A percentile compares a stretch with the other conserved stretches of the same genome.
These are phyloP conservation scores for Agrotis segetum DNA, from an alignment of 2,888 invertebrate species.

Conservation along the genomic window DNA sequence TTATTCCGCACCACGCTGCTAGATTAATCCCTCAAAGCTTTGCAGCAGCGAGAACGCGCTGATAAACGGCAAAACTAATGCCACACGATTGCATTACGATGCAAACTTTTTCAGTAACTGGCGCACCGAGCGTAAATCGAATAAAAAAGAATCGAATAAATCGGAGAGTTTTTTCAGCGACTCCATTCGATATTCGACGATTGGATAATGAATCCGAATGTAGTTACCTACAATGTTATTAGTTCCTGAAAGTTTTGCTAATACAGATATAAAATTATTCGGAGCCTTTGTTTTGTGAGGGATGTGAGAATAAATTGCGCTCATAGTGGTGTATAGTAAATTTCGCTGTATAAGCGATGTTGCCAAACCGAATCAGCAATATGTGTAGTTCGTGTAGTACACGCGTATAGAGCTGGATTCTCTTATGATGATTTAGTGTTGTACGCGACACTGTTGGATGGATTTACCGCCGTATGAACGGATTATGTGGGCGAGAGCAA, in stretches of 20 bases:
- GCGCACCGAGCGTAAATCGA: conserved; percentile 81
- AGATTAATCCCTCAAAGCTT: conserved; percentile 90
- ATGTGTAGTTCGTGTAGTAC: conserved; percentile 76
- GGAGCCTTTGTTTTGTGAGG: conserved; percentile 66
- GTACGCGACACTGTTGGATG: conserved; percentile 88
- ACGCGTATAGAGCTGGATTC: conserved; percentile 84
- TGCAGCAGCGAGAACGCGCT: conserved; percentile 82
- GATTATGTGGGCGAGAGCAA: conserved; percentile 91
- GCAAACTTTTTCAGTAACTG: conserved; percentile 89
- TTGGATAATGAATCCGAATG: conserved; percentile 84
- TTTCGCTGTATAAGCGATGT: conserved; percentile 71
- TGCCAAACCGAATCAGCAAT: conserved; percentile 78
- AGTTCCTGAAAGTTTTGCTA: conserved; percentile 68
- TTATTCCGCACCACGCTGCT: conserved; percentile 78
- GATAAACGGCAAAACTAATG: conserved; percentile 89
- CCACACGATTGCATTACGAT: conserved; percentile 89
- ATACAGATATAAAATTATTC: conserved; percentile 65
- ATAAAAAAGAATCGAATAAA: conserved; percentile 85
- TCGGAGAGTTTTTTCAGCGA: conserved; percentile 81
- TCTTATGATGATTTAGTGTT: conserved; percentile 90
- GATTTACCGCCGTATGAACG: conserved; percentile 90
- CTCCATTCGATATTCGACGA: conserved; percentile 79
- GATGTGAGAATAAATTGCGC: conserved; percentile 66
- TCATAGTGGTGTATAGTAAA: conserved; percentile 65
- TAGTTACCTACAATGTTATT: conserved; percentile 72